Base-by-base conservation (phyloP, 64 coral and sea anemone species). In the Montipora capricornis region DNA sequence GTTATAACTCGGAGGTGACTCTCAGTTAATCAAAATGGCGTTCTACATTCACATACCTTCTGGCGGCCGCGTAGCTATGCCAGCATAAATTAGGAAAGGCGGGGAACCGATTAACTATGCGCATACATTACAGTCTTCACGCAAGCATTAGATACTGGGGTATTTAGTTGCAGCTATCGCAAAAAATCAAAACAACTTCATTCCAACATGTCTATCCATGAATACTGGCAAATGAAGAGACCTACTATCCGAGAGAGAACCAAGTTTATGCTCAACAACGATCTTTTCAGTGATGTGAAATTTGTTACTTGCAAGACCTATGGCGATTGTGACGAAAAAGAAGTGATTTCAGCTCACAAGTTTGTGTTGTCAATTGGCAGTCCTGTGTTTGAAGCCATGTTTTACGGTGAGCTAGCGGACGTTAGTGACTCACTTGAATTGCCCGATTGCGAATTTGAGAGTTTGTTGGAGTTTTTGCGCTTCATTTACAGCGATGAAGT, bases 351-450 rank as follows among this genome's bases (percentile, higher is more conserved):
- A 22, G 78, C 78, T 80, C 78, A 80, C 78, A 80, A 80, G 78
- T 80, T 80, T 20, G 14, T 80, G 13, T 22, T 84, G 81, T 67
- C 81, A 20, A 84, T 84, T 47, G 46, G 81, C 59, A 84, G 81
- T 84, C 81, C 59, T 47, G 81, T 67, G 81, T 84, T 84, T 68
- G 59, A 84, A 84, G 81, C 81, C 26, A 84, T 84, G 81, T 48
- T 84, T 84, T 84, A 68, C 59, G 58, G 61, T 84, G 81, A 84
- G 2, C 17, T 84, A 17, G 60, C 81, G 26, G 81, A 84, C 12
- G 68, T 59, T 67, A 68, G 6, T 47, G 81, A 84, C 4, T 47
- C 59, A 0, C 20, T 84, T 84, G 81, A 84, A 84, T 44, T 84
- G 59, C 81, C 81, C 66, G 81, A 69, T 59, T 84, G 44, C 59